A percentile compares a stretch with the other conserved stretches of the same genome.
phyloP scores from a whole-genome alignment of 2,888 invertebrate genomes.

The Tinea semifulvella region DNA sequence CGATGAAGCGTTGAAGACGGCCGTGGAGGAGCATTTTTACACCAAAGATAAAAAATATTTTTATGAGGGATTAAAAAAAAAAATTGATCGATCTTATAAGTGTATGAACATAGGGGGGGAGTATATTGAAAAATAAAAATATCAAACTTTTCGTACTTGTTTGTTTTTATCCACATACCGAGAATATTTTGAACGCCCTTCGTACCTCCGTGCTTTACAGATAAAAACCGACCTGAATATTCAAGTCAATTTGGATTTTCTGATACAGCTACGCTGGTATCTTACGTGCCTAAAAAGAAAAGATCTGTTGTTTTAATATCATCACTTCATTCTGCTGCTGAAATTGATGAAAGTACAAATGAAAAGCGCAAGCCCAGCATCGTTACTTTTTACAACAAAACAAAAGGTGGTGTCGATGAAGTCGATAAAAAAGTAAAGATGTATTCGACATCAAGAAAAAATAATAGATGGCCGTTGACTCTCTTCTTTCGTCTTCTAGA shows the following conservation, averaged over 20 bases:
- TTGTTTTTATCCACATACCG: too few relatives aligned
- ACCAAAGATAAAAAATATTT: too few relatives aligned
- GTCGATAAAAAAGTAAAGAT: constrained; percentile 20
- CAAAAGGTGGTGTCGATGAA: too few relatives aligned
- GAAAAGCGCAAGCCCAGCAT: constrained; percentile 21
- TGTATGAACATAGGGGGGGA: too few relatives aligned
- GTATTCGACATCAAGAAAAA: constrained; percentile 22
- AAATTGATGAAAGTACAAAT: constrained; percentile 20
- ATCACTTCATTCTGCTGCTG: constrained; percentile 20
- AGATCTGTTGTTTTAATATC: constrained; percentile 20
- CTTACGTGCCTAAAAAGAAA: constrained; percentile 25
- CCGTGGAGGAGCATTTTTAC: too few relatives aligned
- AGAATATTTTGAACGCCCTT: too few relatives aligned
- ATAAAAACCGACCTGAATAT: constrained; percentile 16
- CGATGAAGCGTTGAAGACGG: too few relatives aligned
- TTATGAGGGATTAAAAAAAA: too few relatives aligned
- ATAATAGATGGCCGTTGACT: constrained; percentile 26
- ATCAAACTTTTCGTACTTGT: too few relatives aligned
- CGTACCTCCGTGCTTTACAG: too few relatives aligned
- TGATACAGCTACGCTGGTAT: constrained; percentile 20
- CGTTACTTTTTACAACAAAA: constrained; percentile 22
- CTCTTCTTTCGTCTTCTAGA: constrained; percentile 23
- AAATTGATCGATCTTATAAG: too few relatives aligned
- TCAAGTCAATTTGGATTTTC: constrained; percentile 20
- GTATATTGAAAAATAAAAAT: too few relatives aligned